Evolutionary conservation across 2,888 invertebrate species (phyloP), one percentile per base, ranked within the genome.

Genomic region (Eurytoma californica): DNA sequence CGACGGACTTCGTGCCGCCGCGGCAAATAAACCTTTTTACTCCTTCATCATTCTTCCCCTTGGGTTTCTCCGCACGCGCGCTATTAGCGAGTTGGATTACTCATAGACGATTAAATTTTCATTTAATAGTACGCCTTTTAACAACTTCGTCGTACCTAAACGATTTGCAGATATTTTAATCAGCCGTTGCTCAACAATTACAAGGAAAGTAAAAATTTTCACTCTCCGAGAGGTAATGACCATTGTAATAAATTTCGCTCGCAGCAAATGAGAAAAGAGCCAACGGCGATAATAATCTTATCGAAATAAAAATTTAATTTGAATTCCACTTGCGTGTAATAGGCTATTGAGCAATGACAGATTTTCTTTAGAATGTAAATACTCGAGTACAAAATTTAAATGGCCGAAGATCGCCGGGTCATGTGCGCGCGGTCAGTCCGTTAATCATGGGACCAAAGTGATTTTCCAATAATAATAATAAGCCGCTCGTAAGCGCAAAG

Each of bases 401-500:
- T 69, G 55, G 20, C 18, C 51, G 30, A 65, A 65, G 20, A 70
- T 77, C 69, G 20, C 57, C 76, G 57, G 3, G 28, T 2, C 49
- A 61, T 20, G 61, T 12, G 39, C 60, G 66, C 18, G 16, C 57
- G 14, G 65, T 7, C 67, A 73, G 69, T 79, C 39, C 73, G 78
- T 79, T 79, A 79, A 79, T 79, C 68, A 73, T 53, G 18, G 65
- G 39, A 7, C 47, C 58, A 55, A 78, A 78, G 57, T 78, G 77
- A 78, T 78, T 78, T 78, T 78, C 77, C 61, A 55, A 66, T 78
- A 78, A 68, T 78, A 78, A 68, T 78, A 72, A 78, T 69, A 74
- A 9, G 74, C 65, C 67, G 67, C 53, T 53, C n/a, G 5, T 72
- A 68, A 13, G 28, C 65, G 20, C 4, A 60, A 28, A 51, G 65